These are phyloP conservation scores for Orthosia incerta DNA, from an alignment of 2,888 invertebrate species.

Conservation along the genomic window DNA sequence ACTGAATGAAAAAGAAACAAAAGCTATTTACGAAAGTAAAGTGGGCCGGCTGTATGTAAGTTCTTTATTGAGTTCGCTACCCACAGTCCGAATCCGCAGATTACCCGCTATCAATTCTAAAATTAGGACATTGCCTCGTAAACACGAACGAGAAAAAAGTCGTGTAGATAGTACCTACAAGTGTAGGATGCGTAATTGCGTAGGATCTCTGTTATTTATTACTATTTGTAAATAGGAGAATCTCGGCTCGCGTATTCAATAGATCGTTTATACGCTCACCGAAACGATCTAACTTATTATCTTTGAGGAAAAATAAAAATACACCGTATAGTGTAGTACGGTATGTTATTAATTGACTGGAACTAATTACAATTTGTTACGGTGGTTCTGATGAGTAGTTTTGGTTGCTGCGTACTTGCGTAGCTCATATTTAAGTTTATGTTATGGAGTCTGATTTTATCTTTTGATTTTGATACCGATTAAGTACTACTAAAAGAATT, in stretches of 20 bases:
- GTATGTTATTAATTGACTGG: slow-evolving; percentile 50
- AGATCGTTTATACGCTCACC: slow-evolving; percentile 24
- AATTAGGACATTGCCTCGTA: slow-evolving; percentile 33
- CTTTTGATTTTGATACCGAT: slow-evolving; percentile 9
- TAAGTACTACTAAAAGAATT: too few relatives aligned
- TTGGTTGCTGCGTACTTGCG: slow-evolving; percentile 20
- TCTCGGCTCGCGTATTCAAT: slow-evolving; percentile 1
- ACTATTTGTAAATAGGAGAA: slow-evolving; percentile 21
- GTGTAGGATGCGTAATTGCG: slow-evolving; percentile 1
- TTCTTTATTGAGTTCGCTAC: slow-evolving; percentile 31
- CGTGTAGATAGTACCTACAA: slow-evolving; percentile 1
- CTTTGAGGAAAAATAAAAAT: slow-evolving; percentile 53
- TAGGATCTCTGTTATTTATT: slow-evolving; percentile 14
- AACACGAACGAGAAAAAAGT: slow-evolving; percentile 28
- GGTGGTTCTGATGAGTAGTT: slow-evolving; percentile 35
- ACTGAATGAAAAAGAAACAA: background rate
- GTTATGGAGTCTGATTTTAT: background rate
- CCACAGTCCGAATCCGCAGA: slow-evolving; percentile 4
- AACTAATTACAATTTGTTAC: slow-evolving; percentile 58
- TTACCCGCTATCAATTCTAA: slow-evolving; percentile 33
- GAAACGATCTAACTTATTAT: slow-evolving; percentile 38
- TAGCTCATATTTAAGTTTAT: slow-evolving; percentile 22
- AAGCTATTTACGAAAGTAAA: slow-evolving; percentile 24
- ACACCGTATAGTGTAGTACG: slow-evolving; percentile 37
- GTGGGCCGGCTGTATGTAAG: slow-evolving; percentile 19